Evolutionary conservation across 2,113 vertebrate species (phyloP), one percentile per base, ranked within the genome.

Genomic region (Andinoacara biseriatus): DNA sequence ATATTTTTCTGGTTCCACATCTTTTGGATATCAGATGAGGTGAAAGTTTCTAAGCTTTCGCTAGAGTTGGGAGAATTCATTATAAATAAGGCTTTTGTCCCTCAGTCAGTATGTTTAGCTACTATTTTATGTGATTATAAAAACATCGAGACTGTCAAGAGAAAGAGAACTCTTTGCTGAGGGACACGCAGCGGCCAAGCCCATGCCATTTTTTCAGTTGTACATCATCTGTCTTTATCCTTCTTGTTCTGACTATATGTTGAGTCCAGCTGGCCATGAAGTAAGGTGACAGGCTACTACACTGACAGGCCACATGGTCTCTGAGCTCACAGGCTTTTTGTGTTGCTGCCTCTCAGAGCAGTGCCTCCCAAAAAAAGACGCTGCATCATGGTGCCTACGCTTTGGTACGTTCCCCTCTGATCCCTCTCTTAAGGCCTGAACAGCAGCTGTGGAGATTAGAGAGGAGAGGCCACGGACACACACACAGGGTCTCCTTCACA

Each of bases 251-350:
- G 15, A 38, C n/a, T 62, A 59, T 78, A 59, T 38, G 62, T 40
- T 58, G 31, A 52, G 74, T 49, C 65, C 24, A 29, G 86, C 91
- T 95, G 96, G 96, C 94, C 89, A 92, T 95, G 93, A 95, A 95
- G 91, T 92, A 95, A 92, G 67, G 91, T 95, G 95, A 96, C 96
- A 93, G 91, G 94, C 92, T 93, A 78, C 74, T 58, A 4, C 65
- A 61, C 86, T 93, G 95, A 94, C 92, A 93, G 93, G 92, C 95
- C 94, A 90, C 58, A 15, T 77, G 49, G 92, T 75, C 95, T 95
- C 95, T 96, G 94, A 95, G 92, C 97, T 97, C 97, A 98, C 96
- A 96, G 95, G 97, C 97, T 97, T 97, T 96, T 97, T 97, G 93
- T 96, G 96, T 95, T 96, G 95, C 96, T 96, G 92, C 96, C 96